Conservation (phyloP, 2,797 vertebrate species). For the Gymnoscopelus microlampas region DNA sequence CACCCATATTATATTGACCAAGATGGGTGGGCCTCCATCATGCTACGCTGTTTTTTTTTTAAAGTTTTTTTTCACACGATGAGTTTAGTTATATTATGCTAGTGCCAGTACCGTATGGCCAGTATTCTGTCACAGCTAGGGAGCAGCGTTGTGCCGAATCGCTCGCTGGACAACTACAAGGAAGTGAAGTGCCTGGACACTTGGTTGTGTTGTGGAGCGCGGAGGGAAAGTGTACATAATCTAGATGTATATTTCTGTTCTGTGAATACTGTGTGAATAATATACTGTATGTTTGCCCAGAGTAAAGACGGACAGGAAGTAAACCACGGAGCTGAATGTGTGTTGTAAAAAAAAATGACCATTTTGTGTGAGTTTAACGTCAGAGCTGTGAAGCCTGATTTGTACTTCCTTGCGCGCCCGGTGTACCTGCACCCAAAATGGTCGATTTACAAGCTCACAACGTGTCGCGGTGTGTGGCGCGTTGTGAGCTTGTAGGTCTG, state of each 20-base stretch:
- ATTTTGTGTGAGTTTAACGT: conserved; percentile 70
- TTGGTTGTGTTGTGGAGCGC: conserved; percentile 52
- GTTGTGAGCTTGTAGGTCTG: too few species aligned
- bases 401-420: too few species aligned
- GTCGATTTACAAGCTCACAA: too few species aligned
- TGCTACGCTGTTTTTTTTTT: conserved; percentile 46
- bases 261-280: conserved; percentile 87
- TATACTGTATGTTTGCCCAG: conserved; percentile 78
- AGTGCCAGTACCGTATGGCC: conserved; percentile 35
- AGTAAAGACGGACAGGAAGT: conserved; percentile 74
- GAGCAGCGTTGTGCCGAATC: conserved; percentile 6
- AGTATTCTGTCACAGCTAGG: conserved; percentile 31
- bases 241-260: conserved; percentile 82
- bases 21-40: background rate
- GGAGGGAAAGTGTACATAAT: conserved; percentile 78
- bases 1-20: too few species aligned
- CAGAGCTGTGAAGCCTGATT: background rate
- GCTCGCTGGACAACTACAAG: conserved; percentile 53
- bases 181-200: conserved; percentile 79
- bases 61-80: conserved; percentile 29
- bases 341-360: conserved; percentile 65
- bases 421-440: too few species aligned
- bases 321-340: conserved; percentile 81
- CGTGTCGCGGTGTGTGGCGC: too few species aligned
- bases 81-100: conserved; percentile 29